phyloP scores from a whole-genome alignment of 2,113 vertebrate genomes.

The Onychostruthus taczanowskii region DNA sequence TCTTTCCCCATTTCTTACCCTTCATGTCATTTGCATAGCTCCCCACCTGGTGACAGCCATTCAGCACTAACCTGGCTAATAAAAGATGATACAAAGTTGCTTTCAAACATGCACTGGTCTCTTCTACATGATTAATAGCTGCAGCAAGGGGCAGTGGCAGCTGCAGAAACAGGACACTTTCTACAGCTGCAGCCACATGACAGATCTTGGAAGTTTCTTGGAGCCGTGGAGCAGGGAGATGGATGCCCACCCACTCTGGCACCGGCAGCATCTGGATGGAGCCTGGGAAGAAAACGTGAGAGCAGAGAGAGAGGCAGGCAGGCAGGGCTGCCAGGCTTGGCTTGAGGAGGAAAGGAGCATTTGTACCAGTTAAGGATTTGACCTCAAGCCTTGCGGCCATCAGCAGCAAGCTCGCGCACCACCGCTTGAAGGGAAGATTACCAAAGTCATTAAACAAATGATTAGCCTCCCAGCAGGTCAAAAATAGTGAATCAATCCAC shows the following conservation, averaged over 20 bases:
- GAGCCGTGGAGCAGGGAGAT: rapidly evolving
- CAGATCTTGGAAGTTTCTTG: not conserved
- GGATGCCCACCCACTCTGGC: not conserved
- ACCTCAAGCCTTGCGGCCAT: not conserved
- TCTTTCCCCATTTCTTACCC: not conserved
- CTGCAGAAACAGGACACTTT: not conserved
- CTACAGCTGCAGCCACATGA: too few relatives aligned
- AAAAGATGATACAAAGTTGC: not conserved
- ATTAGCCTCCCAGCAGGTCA: slow-evolving; percentile 17
- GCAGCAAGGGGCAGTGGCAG: not conserved
- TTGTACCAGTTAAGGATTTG: not conserved
- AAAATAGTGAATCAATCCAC: slow-evolving; percentile 38
- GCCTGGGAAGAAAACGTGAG: not conserved
- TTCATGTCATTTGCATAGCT: not conserved
- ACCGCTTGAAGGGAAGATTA: not conserved
- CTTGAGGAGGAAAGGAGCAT: rapidly evolving
- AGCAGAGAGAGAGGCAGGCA: not conserved
- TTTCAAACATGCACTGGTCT: not conserved
- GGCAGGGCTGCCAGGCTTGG: not conserved
- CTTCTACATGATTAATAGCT: not conserved
- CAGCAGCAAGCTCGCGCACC: not conserved
- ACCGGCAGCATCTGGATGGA: rapidly evolving
- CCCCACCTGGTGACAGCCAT: not conserved
- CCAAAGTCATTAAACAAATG: slow-evolving; percentile 25
- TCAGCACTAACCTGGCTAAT: not conserved